Percentiles rank a stretch among this genome's conserved stretches.
Evolutionary conservation across 1,140 invertebrate genomes (phyloP).

Genomic region (Diuraphis noxia): DNA sequence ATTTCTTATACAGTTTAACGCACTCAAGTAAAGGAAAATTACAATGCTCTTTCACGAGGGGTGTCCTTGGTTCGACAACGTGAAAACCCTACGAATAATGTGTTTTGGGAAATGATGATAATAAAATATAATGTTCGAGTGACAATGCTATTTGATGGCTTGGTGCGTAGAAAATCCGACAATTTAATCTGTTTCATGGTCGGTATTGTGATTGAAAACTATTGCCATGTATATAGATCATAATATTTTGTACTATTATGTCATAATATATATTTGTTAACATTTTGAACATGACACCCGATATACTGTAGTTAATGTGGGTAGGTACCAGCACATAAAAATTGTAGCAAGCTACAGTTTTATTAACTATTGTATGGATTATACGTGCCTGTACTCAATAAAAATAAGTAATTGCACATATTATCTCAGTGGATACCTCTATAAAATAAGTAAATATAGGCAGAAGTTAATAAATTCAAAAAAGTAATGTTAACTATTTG

Average conservation of each 20-base stretch:
- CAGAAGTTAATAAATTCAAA: no score
- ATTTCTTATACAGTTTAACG: conserved; percentile 11
- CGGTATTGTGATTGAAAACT: conserved; percentile 1
- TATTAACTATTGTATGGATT: no score
- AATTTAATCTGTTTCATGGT: conserved; percentile 34
- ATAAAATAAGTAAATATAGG: no score
- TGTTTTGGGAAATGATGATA: neutral
- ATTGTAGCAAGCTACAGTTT: no score
- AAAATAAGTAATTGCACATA: no score
- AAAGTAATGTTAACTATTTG: no score
- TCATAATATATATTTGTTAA: neutral
- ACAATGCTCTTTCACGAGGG: conserved; percentile 5
- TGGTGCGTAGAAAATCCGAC: conserved; percentile 18
- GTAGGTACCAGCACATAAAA: no score
- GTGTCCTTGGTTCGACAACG: conserved; percentile 4
- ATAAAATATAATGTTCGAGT: neutral
- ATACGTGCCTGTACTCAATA: no score
- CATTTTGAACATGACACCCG: neutral
- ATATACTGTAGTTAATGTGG: neutral
- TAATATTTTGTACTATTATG: neutral
- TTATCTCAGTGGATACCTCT: no score
- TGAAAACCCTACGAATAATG: neutral
- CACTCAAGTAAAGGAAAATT: neutral
- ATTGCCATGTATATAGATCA: neutral
- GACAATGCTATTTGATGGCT: conserved; percentile 19